phyloP scores from a whole-genome alignment of 2,797 vertebrate genomes.

The Pseudochaenichthys georgianus region DNA sequence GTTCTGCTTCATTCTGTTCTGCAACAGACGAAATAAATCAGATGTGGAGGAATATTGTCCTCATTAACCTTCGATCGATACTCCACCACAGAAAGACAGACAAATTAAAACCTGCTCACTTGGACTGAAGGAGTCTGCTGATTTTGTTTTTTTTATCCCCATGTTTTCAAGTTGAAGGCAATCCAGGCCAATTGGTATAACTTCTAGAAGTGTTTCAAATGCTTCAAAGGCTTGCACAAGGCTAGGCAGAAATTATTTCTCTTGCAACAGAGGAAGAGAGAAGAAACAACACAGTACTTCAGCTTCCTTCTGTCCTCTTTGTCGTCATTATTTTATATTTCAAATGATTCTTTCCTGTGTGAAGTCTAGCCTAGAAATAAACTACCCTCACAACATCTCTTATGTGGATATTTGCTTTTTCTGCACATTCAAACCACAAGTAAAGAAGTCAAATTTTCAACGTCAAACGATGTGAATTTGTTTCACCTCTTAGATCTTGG shows the following conservation, averaged over 20 bases:
- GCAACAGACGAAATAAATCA: constrained; percentile 30
- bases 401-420: not conserved
- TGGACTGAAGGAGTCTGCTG: constrained; percentile 13
- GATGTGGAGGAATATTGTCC: constrained; percentile 40
- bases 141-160: not conserved
- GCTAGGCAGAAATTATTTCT: not conserved
- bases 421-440: not conserved
- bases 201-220: constrained; percentile 25
- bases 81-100: constrained; percentile 29
- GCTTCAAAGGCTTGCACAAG: not conserved
- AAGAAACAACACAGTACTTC: not conserved
- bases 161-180: constrained; percentile 36
- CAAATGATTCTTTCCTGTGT: not conserved
- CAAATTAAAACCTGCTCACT: constrained; percentile 27
- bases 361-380: not conserved
- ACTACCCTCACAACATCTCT: not conserved
- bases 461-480: not conserved
- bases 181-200: not conserved
- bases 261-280: not conserved
- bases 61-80: constrained; percentile 62
- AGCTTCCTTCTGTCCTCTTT: not conserved
- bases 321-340: constrained; percentile 22
- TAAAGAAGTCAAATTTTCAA: not conserved
- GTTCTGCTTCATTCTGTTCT: constrained; percentile 11
- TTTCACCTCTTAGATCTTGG: not conserved